Conservation (phyloP, 2,888 invertebrate species). For the Tiliacea aurago region DNA sequence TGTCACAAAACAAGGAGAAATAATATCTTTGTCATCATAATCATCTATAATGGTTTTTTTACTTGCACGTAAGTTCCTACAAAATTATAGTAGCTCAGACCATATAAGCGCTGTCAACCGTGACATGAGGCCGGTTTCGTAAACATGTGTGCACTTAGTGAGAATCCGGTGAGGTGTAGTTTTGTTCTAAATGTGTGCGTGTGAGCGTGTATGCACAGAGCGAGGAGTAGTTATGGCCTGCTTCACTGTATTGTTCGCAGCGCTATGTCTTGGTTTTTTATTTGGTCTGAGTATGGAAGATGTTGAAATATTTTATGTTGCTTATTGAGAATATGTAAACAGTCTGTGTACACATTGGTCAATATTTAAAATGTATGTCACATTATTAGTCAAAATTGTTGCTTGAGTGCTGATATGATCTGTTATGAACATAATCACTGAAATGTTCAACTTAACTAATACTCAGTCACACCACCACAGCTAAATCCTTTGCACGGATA, state of each 20-base stretch:
- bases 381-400: conserved; percentile 3
- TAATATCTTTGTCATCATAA: not conserved
- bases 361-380: conserved; percentile 26
- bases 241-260: too few relatives aligned
- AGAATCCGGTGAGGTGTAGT: too few relatives aligned
- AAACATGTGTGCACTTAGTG: too few relatives aligned
- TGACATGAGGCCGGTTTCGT: too few relatives aligned
- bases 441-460: conserved; percentile 17
- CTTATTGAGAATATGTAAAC: conserved; percentile 34
- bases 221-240: too few relatives aligned
- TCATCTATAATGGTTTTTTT: not conserved
- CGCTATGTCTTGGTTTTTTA: too few relatives aligned
- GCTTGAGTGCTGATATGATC: conserved; percentile 8
- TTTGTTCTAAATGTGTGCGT: too few relatives aligned
- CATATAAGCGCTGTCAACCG: too few relatives aligned
- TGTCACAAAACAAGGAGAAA: not conserved
- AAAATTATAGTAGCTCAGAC: too few relatives aligned
- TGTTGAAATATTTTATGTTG: conserved; percentile 11
- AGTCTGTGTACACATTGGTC: conserved; percentile 25
- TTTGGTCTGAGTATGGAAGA: not conserved
- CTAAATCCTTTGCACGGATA: conserved; percentile 37
- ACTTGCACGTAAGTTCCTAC: not conserved
- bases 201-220: too few relatives aligned
- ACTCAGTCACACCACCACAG: not conserved
- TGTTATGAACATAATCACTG: conserved; percentile 7